These are phyloP conservation scores for Danio jaintianensis DNA, from an alignment of 2,797 vertebrate species.

Conservation along the genomic window DNA sequence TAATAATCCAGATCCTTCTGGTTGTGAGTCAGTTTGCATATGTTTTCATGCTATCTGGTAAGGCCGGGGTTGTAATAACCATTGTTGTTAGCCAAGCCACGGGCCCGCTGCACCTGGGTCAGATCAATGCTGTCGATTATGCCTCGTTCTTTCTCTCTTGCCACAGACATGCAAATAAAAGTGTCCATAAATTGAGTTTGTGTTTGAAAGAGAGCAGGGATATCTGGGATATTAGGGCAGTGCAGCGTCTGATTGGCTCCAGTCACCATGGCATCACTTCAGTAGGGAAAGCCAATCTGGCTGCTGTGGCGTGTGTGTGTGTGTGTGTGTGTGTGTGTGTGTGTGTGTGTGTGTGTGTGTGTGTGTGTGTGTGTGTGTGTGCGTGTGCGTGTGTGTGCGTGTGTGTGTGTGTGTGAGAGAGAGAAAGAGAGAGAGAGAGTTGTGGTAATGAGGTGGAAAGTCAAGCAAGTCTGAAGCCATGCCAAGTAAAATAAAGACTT, in stretches of 20 bases:
- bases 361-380: conserved; percentile 57
- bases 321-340: conserved; percentile 48
- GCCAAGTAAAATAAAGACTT: conserved; percentile 95
- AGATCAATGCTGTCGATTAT: conserved; percentile 89
- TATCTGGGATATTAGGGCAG: conserved; percentile 98
- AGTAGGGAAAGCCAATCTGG: conserved; percentile 91
- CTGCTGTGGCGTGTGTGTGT: conserved; percentile 76
- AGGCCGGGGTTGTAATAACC: conserved; percentile 27
- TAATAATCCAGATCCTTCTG: conserved; percentile 77
- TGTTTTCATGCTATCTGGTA: conserved; percentile 21
- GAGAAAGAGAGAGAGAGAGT: conserved; percentile 59
- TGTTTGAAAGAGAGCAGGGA: conserved; percentile 94
- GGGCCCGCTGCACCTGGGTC: conserved; percentile 29
- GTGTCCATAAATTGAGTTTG: conserved; percentile 99
- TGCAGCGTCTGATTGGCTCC: conserved; percentile 93
- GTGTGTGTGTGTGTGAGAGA: conserved; percentile 19
- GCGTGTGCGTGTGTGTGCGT: conserved; percentile 59
- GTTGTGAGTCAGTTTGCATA: conserved; percentile 74
- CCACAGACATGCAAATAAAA: conserved; percentile 98
- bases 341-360: conserved; percentile 57
- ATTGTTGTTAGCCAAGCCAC: conserved; percentile 20
- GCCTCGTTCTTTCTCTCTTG: conserved; percentile 84
- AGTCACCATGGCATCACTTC: conserved; percentile 93
- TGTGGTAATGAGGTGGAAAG: conserved; percentile 56
- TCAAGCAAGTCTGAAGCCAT: conserved; percentile 64